These are phyloP conservation scores for Tetramorium simillimum DNA, from an alignment of 1,140 invertebrate genomes.

Conservation along the genomic window DNA sequence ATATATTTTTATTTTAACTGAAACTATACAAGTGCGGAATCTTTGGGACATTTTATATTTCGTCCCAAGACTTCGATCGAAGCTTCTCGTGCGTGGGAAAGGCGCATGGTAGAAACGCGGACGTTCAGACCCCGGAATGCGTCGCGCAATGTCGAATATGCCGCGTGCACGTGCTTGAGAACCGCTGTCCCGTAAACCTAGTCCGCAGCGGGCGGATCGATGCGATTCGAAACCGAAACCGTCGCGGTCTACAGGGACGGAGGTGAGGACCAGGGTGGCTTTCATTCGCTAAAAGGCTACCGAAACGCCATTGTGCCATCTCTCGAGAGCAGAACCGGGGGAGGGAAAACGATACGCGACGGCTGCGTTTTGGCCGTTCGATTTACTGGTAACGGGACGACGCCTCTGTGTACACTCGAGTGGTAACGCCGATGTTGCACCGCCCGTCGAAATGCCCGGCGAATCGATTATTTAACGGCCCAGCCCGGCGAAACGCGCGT, in stretches of 20 bases:
- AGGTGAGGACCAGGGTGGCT: conserved; percentile 21
- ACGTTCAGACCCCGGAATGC: background rate
- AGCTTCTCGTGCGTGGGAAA: background rate
- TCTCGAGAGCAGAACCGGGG: conserved; percentile 6
- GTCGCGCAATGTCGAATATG: background rate
- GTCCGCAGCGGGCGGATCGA: conserved; percentile 2
- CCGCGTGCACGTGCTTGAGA: conserved; percentile 28
- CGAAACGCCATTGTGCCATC: conserved; percentile 58
- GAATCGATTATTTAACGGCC: conserved; percentile 44
- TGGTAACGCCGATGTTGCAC: conserved; percentile 16
- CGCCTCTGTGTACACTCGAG: conserved; percentile 39
- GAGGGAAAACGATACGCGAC: conserved; percentile 39
- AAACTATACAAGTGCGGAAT: background rate
- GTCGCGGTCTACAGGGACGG: conserved; percentile 9
- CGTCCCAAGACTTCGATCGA: no score
- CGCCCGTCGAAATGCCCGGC: conserved; percentile 19
- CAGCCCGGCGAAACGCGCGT: background rate
- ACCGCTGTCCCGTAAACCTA: conserved; percentile 31
- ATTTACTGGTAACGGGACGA: conserved; percentile 61
- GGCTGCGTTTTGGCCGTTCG: conserved; percentile 59
- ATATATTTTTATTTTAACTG: background rate
- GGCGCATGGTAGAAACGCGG: background rate
- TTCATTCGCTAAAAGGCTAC: conserved; percentile 63
- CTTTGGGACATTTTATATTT: background rate
- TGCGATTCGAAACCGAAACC: conserved; percentile 53